Base-by-base conservation (phyloP, 2,797 vertebrate genomes). In the Garrulus glandarius region DNA sequence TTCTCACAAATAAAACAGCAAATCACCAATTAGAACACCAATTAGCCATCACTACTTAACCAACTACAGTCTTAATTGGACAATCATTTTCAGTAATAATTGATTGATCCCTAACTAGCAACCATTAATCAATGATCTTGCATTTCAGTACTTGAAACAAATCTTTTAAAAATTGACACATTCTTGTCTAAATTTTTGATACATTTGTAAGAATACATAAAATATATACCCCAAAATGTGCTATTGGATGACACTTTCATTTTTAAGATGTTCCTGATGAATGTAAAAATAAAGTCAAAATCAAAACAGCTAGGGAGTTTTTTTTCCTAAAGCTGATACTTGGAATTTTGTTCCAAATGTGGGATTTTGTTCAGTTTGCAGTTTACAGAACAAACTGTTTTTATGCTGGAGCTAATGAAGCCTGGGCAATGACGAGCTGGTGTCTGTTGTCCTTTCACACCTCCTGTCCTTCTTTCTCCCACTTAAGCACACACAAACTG, bases 1-100 rank as follows among this genome's bases (percentile, higher is more conserved):
- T 91, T 86, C 39, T 65, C 52, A 89, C 87, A 93, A 93, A 89
- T 94, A 87, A 92, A 95, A 81, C 59, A 59, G 69, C 79, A 96
- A 94, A 96, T 96, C 91, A 86, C 84, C 93, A 96, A 94, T 95
- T 95, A 93, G 76, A 93, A 89, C 53, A 74, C 87, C 94, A 96
- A 94, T 96, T 95, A 95, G 77, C 44, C 72, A 76, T 90, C 78
- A 6, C 85, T 82, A 55, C 92, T 90, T 94, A 81, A 90, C 90
- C 65, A 70, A 2, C 81, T 80, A 39, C 56, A 26, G n/a, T 60
- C 74, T 71, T 93, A 95, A 94, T 94, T 94, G 90, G 87, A 86
- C 95, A 72, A 30, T 93, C 7, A 93, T 88, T 94, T 96, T 87
- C 76, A 37, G 70, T 69, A 92, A 89, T 96, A 87, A 84, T 89